Conservation (phyloP, 1,140 invertebrate species). For the Brachionus rubens region DNA sequence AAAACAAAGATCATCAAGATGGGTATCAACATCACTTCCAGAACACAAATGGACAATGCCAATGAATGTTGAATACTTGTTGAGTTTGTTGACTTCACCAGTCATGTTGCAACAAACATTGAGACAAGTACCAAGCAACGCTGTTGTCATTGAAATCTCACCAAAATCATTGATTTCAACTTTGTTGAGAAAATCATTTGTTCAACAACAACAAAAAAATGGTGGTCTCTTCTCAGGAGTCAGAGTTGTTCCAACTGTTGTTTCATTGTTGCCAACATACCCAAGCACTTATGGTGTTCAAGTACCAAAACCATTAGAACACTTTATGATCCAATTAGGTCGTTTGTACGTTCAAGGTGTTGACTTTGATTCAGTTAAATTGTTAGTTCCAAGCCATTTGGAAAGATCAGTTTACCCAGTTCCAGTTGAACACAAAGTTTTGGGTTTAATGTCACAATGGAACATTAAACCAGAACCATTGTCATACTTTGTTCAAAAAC, state of each 20-base stretch:
- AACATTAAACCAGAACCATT: slow-evolving; percentile 32
- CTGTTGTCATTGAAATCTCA: slow-evolving; percentile 84
- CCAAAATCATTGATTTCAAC: slow-evolving; percentile 85
- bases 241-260: neutral
- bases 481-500: neutral
- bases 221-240: neutral
- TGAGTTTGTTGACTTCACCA: slow-evolving; percentile 81
- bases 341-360: slow-evolving; percentile 9
- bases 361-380: slow-evolving; percentile 22
- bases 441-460: neutral
- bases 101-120: slow-evolving; percentile 82
- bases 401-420: slow-evolving; percentile 4
- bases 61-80: slow-evolving; percentile 84
- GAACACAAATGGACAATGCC: slow-evolving; percentile 73
- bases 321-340: slow-evolving; percentile 23
- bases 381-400: neutral
- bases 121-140: slow-evolving; percentile 76
- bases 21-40: slow-evolving; percentile 90
- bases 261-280: slow-evolving; percentile 29
- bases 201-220: neutral
- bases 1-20: slow-evolving; percentile 73
- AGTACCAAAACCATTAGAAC: slow-evolving; percentile 9
- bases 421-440: neutral
- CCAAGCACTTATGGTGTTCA: neutral
- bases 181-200: slow-evolving; percentile 71